These are phyloP conservation scores for Delphinus delphis DNA, from an alignment of 2,113 vertebrate genomes.

Conservation along the genomic window DNA sequence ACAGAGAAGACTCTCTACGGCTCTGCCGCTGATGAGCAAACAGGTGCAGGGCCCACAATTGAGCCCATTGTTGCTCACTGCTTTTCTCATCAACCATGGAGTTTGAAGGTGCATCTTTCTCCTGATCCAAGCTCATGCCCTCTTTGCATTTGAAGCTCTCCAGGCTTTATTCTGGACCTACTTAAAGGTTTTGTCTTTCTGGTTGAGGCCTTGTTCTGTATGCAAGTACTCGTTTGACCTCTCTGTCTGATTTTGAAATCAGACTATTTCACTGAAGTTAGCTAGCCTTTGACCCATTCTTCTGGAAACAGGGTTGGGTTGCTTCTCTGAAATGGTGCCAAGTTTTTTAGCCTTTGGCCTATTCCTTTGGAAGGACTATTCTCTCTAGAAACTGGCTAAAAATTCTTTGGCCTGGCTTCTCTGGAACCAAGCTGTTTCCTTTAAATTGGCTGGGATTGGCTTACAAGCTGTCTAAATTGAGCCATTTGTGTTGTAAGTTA, in stretches of 20 bases:
- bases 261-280: not conserved
- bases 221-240: not conserved
- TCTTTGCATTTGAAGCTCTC: not conserved
- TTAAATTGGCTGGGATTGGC: not conserved
- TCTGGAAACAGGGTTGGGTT: not conserved
- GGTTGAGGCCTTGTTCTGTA: not conserved
- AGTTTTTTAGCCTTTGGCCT: not conserved
- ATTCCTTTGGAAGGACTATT: not conserved
- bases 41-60: not conserved
- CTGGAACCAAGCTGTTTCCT: not conserved
- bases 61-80: not conserved
- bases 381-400: not conserved
- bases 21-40: not conserved
- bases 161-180: not conserved
- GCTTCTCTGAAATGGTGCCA: not conserved
- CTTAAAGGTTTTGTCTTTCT: not conserved
- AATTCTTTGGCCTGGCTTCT: not conserved
- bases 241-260: not conserved
- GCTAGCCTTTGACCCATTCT: not conserved
- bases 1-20: not conserved
- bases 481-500: not conserved
- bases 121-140: not conserved
- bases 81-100: not conserved
- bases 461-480: not conserved
- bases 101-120: not conserved